Evolutionary conservation across 2,797 vertebrate genomes (phyloP), one percentile per base, ranked within the genome.

Genomic region (Loriculus beryllinus): DNA sequence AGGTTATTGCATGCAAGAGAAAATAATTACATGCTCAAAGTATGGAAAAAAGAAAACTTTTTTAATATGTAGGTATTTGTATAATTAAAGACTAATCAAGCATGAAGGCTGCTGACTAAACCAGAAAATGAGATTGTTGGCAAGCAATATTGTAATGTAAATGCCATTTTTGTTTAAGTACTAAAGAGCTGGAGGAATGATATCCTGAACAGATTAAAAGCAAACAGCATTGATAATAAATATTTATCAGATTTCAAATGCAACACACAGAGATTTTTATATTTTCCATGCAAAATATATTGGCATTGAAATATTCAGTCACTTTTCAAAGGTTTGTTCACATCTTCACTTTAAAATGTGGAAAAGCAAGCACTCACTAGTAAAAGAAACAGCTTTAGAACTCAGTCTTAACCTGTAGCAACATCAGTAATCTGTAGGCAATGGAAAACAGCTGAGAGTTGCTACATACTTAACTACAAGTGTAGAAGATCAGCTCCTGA

Each of bases 41-140:
- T 98, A 98, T 97, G 97, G 96, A 98, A 98, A 98, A 97, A 97
- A 97, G 93, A 95, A 98, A 98, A 98, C 96, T 97, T 98, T 98
- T 98, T 97, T 94, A 98, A 98, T 98, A 98, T 98, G 98, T 97
- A 98, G 98, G 97, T 98, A 98, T 98, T 98, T 98, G 97, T 98
- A 96, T 98, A 98, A 98, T 98, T 98, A 98, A 98, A 98, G 97
- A 98, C 97, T 98, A 98, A 98, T 99, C 99, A 99, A 99, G 98
- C 98, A 97, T 99, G 98, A 98, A 99, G 98, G 98, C 98, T 99
- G 99, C 98, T 99, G 99, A 99, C 99, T 99, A 99, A 99, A 99
- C 99, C 99, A 99, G 99, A 99, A 99, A 99, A 99, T 99, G 98
- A 99, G 99, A 99, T 98, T 98, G 98, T 99, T 98, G 98, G 98